A percentile compares a stretch with the other conserved stretches of the same genome.
phyloP scores from a whole-genome alignment of 2,113 vertebrate genomes.

The Stictonetta naevosa region DNA sequence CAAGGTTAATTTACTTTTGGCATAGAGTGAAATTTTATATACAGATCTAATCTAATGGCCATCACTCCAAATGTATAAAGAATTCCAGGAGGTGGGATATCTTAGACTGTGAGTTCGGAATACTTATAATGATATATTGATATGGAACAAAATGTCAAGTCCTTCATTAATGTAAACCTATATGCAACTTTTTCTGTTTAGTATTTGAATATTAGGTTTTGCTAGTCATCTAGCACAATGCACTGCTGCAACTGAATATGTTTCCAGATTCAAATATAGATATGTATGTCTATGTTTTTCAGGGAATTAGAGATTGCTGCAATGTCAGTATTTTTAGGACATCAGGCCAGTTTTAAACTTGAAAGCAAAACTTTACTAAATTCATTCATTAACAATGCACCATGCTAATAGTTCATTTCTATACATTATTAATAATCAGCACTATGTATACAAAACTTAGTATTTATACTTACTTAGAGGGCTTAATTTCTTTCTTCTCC shows the following conservation, averaged over 20 bases:
- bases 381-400: background rate
- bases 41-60: background rate
- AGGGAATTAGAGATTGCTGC: background rate
- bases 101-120: background rate
- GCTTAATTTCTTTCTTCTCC: background rate
- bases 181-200: background rate
- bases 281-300: background rate
- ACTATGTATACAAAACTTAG: background rate
- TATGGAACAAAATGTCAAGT: background rate
- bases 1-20: background rate
- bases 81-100: background rate
- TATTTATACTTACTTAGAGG: background rate
- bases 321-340: background rate
- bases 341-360: background rate
- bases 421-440: background rate
- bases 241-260: background rate
- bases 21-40: background rate
- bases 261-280: background rate
- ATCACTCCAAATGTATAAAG: background rate
- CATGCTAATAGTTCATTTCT: background rate
- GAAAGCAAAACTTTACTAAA: background rate
- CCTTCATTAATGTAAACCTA: background rate
- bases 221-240: background rate
- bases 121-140: background rate
- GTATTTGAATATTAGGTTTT: background rate